These are phyloP conservation scores for Caligus rogercresseyi DNA, from an alignment of 1,140 invertebrate species.

Conservation along the genomic window DNA sequence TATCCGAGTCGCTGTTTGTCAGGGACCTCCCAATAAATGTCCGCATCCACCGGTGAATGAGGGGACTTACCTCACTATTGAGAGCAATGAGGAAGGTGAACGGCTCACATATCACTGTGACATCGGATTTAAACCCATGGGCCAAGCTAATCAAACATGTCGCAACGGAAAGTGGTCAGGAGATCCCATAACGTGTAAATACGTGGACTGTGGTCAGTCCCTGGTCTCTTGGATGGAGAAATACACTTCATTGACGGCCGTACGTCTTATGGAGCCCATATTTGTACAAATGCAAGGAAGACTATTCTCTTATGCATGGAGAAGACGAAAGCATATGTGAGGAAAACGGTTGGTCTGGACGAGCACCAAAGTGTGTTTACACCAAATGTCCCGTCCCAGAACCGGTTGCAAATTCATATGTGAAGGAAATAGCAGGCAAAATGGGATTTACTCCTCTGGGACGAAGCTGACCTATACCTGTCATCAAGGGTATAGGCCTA, in stretches of 20 bases:
- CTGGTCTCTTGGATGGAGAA: slow-evolving; percentile 11
- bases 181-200: slow-evolving; percentile 58
- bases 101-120: slow-evolving; percentile 57
- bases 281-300: slow-evolving; percentile 57
- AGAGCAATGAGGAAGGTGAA: slow-evolving; percentile 45
- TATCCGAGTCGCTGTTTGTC: slow-evolving; percentile 29
- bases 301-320: slow-evolving; percentile 47
- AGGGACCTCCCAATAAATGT: slow-evolving; percentile 6
- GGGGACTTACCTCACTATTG: slow-evolving; percentile 57
- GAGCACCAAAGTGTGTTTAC: slow-evolving; percentile 16
- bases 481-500: slow-evolving; percentile 5
- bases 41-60: slow-evolving; percentile 7
- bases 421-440: neutral
- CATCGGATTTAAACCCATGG: slow-evolving; percentile 59
- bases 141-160: slow-evolving; percentile 47
- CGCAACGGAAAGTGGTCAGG: slow-evolving; percentile 62
- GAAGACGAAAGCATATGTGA: slow-evolving; percentile 14
- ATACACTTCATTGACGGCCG: slow-evolving; percentile 28
- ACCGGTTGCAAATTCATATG: slow-evolving; percentile 4
- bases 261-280: slow-evolving; percentile 50
- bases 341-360: slow-evolving; percentile 15
- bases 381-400: slow-evolving; percentile 9
- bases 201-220: slow-evolving; percentile 67
- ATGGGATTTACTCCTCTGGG: neutral
- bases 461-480: slow-evolving; percentile 12